Base-by-base conservation (phyloP, 2,888 invertebrate species). In the Euclidia mi region DNA sequence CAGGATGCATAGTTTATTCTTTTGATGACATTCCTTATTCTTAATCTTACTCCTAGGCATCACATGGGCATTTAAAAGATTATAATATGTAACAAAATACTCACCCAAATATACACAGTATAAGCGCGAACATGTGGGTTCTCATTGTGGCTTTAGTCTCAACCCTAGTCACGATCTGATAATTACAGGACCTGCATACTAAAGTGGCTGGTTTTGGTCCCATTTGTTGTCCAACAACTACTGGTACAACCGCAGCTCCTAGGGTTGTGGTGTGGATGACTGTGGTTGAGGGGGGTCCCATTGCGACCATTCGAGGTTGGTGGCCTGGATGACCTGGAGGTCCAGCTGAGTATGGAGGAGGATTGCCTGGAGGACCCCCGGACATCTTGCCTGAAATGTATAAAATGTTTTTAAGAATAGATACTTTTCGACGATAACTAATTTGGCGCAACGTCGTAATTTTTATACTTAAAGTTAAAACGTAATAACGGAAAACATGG, bases 101-200 rank as follows among this genome's bases (percentile, higher is more conserved):
- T 82, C 69, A 92, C 91, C 85, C 86, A 12, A 90, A 1, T 10
- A 90, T 12, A 69, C 95, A 95, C n/a, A 95, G 81, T 0, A 95
- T 42, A 3, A 91, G 58, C 2, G 95, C 95, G 56, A 94, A 89
- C 7, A 95, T 69, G 79, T 96, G 96, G 0, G 95, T 96, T 49
- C 89, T 92, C 4, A 91, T 87, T 0, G 94, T 89, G 7, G 95
- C 75, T 53, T 83, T 91, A 29, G 70, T 75, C 64, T 85, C 84
- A 18, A 95, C 78, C 28, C 89, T 87, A 0, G 95, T 95, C 10
- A 91, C 78, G 0, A 95, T 87, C 14, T 87, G 87, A 9, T 80
- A 78, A 25, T 91, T 88, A 58, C 95, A 95, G 0, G 89, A 89
- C 2, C 84, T 91, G 64, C 95, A 95, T 6, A 86, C 81, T 0